Conservation (phyloP, 2,797 vertebrate genomes). For the Lycodopsis pacificus region DNA sequence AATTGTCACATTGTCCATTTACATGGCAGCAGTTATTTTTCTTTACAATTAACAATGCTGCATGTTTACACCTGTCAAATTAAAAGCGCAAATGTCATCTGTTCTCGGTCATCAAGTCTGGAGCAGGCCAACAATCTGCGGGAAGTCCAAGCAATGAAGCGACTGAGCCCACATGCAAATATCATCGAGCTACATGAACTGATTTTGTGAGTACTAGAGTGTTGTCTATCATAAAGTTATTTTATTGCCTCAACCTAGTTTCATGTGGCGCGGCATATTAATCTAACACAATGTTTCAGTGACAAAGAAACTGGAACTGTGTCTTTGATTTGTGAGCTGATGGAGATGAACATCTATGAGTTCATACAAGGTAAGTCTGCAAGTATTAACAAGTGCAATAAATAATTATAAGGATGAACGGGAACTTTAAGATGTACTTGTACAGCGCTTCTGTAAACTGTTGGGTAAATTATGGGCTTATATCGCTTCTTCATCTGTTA, state of each 20-base stretch:
- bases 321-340: constrained; percentile 92
- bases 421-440: neutral
- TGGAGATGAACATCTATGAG: constrained; percentile 95
- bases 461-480: neutral
- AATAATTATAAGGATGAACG: neutral
- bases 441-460: neutral
- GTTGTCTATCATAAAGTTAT: neutral
- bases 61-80: neutral
- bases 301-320: constrained; percentile 89
- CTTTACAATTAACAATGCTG: neutral
- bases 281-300: constrained; percentile 73
- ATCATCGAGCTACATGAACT: constrained; percentile 89
- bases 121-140: constrained; percentile 90
- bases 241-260: neutral
- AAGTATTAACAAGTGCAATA: neutral
- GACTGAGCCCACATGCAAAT: constrained; percentile 88
- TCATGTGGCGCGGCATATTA: neutral
- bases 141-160: constrained; percentile 89
- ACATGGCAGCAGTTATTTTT: neutral
- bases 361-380: constrained; percentile 86
- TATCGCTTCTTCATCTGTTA: neutral
- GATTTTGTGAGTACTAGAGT: constrained; percentile 86
- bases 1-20: neutral
- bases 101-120: constrained; percentile 70
- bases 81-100: constrained; percentile 2